Base-by-base conservation (phyloP, 2,797 vertebrate species). In the Taenioides sp. region DNA sequence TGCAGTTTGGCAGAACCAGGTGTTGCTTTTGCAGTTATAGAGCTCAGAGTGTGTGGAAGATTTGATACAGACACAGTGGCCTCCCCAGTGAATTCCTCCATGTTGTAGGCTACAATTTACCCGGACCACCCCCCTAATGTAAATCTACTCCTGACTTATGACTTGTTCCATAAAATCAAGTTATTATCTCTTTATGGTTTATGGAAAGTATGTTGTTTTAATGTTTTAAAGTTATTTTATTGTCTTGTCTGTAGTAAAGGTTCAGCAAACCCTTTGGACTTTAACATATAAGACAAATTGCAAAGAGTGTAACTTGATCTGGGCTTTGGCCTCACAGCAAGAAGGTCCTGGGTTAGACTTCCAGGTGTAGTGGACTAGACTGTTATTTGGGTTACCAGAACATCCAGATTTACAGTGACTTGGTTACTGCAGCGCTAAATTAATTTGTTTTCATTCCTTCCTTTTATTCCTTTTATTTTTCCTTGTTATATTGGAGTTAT, bases 1-100 rank as follows among this genome's bases (percentile, higher is more conserved):
- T 57, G 77, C 72, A 69, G 77, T 31, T 72, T 80, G 82, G 84
- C 62, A 80, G 72, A 82, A 31, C 90, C 89, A 90, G 88, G 84
- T 91, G 91, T 90, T 88, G 9, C 76, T 66, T 23, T 54, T 31
- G 52, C 74, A 70, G 73, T 87, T 79, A 62, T 63, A 87, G 71
- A 65, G 28, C 72, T 52, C 75, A 70, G 65, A 22, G 1, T 54
- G 59, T 69, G 71, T 77, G 77, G 69, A 68, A 71, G 66, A 73
- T 28, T 28, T 54, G 65, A 83, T 69, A 4, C 64, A 70, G 60
- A 77, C 71, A 23, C 68, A 18, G 43, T 28, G 82, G 71, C 75
- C 79, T 82, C 64, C 22, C 61, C 27, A 77, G 71, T 68, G 67
- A 61, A 78, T 80, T 85, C 70, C 80, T 90, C 74, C 65, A 1